Conservation (phyloP, 2,888 invertebrate genomes). For the Temnothorax rugatulus region DNA sequence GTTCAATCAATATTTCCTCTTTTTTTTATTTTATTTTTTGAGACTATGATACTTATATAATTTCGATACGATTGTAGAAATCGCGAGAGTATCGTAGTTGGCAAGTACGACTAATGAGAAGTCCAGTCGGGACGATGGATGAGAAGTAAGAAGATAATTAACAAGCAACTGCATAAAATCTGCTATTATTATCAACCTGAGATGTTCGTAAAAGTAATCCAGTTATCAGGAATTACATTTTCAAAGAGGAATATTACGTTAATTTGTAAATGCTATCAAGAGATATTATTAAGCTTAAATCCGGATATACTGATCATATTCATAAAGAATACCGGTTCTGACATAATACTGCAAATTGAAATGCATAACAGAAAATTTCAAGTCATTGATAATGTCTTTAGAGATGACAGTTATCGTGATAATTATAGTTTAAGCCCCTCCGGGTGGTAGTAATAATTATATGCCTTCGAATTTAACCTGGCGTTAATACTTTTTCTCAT, state of each 20-base stretch:
- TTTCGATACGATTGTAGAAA: conserved; percentile 5
- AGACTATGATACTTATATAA: neutral
- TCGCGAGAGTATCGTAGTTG: conserved; percentile 15
- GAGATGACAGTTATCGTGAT: conserved; percentile 24
- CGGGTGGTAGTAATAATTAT: conserved; percentile 11
- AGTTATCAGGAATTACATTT: conserved; percentile 54
- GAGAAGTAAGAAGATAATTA: conserved; percentile 53
- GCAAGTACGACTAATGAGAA: conserved; percentile 34
- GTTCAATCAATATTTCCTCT: conserved; percentile 1
- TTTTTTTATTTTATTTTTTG: neutral
- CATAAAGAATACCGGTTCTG: conserved; percentile 40
- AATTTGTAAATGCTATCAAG: conserved; percentile 55
- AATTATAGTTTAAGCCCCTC: conserved; percentile 14
- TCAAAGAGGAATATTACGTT: conserved; percentile 48
- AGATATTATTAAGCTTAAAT: conserved; percentile 52
- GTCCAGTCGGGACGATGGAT: conserved; percentile 29
- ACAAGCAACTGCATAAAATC: conserved; percentile 47
- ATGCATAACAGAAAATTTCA: conserved; percentile 40
- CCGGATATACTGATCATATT: conserved; percentile 48
- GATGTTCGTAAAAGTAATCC: conserved; percentile 52
- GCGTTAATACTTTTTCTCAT: neutral
- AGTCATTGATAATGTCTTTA: conserved; percentile 48
- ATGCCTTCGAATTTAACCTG: conserved; percentile 7
- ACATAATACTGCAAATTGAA: conserved; percentile 36
- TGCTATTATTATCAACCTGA: conserved; percentile 47